Conservation (phyloP, 2,888 invertebrate species). For the Holacanthella duospinosa region DNA sequence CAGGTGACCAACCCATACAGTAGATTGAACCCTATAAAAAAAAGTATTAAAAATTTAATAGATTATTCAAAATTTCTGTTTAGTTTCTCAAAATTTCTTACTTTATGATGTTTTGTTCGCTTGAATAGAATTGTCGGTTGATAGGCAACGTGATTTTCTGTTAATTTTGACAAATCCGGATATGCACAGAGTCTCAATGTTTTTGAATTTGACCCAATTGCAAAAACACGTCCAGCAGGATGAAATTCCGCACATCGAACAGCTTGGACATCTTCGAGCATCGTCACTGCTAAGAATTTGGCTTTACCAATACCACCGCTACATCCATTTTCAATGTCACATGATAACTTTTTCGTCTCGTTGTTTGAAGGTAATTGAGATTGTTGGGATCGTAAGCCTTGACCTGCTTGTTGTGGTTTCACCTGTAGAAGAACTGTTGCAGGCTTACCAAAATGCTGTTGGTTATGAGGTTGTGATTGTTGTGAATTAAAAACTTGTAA, state of each 20-base stretch:
- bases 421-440: background rate
- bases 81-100: slow-evolving; percentile 4
- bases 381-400: background rate
- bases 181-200: slow-evolving; percentile 91
- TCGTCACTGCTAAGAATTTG: slow-evolving; percentile 73
- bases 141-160: slow-evolving; percentile 61
- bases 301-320: slow-evolving; percentile 12
- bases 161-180: slow-evolving; percentile 72
- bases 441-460: background rate
- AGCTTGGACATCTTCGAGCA: slow-evolving; percentile 90
- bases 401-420: slow-evolving; percentile 3
- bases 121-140: slow-evolving; percentile 89
- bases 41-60: background rate
- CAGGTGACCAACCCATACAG: slow-evolving; percentile 91
- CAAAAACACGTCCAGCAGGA: slow-evolving; percentile 87
- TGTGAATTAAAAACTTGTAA: background rate
- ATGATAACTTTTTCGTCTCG: background rate
- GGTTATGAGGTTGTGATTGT: background rate
- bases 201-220: slow-evolving; percentile 96
- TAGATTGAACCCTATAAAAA: slow-evolving; percentile 72
- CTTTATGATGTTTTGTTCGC: slow-evolving; percentile 89
- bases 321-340: background rate
- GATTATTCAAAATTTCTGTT: background rate
- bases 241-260: slow-evolving; percentile 96
- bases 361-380: too few species aligned